Evolutionary conservation across 2,888 invertebrate species (phyloP).

Genomic region (Tetropium fuscum): DNA sequence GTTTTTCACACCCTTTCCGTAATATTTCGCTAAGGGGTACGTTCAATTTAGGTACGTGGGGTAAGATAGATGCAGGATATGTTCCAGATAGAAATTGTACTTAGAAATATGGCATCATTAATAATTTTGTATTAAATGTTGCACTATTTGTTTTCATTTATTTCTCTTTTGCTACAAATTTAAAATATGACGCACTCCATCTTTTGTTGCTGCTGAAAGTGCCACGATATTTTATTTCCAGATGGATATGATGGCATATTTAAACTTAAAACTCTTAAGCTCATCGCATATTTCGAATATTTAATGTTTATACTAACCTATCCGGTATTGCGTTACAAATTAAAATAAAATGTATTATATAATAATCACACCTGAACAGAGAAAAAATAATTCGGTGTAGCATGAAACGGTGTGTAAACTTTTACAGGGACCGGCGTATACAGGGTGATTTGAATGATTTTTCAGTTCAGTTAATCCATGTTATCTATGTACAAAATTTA

Average conservation of each 20-base stretch:
- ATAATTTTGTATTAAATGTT: slow-evolving; percentile 65
- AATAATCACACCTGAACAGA: no score
- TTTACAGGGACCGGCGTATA: no score
- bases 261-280: no score
- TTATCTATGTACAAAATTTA: no score
- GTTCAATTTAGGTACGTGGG: slow-evolving; percentile 36
- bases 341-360: no score
- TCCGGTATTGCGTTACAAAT: no score
- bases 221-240: background rate
- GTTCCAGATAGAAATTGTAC: slow-evolving; percentile 56
- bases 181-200: slow-evolving; percentile 57
- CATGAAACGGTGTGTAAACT: no score
- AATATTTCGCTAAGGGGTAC: slow-evolving; percentile 38
- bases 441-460: no score
- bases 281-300: no score
- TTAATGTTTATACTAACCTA: no score
- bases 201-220: slow-evolving; percentile 37
- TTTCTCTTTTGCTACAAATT: slow-evolving; percentile 57
- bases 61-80: slow-evolving; percentile 45
- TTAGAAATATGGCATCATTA: slow-evolving; percentile 64
- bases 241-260: background rate
- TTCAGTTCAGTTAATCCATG: no score
- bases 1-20: slow-evolving; percentile 57
- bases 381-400: no score
- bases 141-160: slow-evolving; percentile 65